Base-by-base conservation (phyloP, 2,113 vertebrate species). In the Chascanopsetta lugubris region DNA sequence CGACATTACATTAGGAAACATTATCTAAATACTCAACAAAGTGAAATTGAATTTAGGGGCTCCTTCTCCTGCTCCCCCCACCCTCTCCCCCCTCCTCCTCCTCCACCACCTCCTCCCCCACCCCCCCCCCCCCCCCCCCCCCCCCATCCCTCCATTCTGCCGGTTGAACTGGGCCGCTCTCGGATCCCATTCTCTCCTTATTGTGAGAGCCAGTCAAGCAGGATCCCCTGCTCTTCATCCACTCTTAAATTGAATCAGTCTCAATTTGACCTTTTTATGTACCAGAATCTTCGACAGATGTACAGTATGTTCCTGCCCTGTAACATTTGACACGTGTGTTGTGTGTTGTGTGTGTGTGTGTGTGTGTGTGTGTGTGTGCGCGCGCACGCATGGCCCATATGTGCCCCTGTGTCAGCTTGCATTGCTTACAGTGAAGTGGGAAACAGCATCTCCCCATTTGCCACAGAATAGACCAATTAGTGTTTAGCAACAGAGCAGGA, bases 401-500 rank as follows among this genome's bases (percentile, higher is more conserved):
- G 81, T 86, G 83, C 72, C 76, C 76, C 70, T n/a, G 70, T 86
- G 87, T 87, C 84, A 88, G 82, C 75, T 74, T 22, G 38, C 56
- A 72, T 80, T 83, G 80, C 81, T 87, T 74, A 69, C 77, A 61
- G 74, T 91, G 86, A 89, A 92, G 89, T 89, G 88, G 86, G 84
- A 85, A 86, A 81, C 90, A 83, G 91, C 87, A 84, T 90, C 86
- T 84, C 87, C 85, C 83, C 86, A 90, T 89, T 92, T 92, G 89
- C 65, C 4, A 67, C 83, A 91, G 88, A 93, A 93, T 91, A 84
- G 88, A 89, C 89, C 90, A 91, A 93, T 93, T 93, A 92, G 89
- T 82, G 87, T 80, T 88, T 87, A 90, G 88, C 88, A 84, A 86
- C 87, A 87, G 87, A 88, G 85, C 90, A 92, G 92, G 91, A 92